These are phyloP conservation scores for Tetramorium alpestre DNA, from an alignment of 1,140 invertebrate species.

Conservation along the genomic window DNA sequence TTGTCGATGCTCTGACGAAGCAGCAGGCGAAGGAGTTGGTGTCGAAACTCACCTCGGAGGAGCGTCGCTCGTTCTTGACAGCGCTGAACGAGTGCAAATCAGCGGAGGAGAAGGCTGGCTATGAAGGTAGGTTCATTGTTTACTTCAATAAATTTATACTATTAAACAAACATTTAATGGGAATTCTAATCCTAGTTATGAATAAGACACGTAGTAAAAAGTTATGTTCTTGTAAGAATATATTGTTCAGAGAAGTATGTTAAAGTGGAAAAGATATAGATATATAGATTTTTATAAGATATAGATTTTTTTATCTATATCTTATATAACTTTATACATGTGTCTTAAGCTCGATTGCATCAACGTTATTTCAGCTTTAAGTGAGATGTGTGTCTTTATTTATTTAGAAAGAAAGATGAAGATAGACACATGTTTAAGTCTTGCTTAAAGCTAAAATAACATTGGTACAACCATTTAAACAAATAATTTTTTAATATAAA, in stretches of 20 bases:
- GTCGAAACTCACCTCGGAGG: slow-evolving; percentile 88
- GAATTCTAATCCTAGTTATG: slow-evolving; percentile 17
- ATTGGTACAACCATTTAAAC: too few species aligned
- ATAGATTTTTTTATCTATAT: too few species aligned
- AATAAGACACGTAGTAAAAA: background rate
- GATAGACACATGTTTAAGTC: too few species aligned
- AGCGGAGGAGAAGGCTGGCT: slow-evolving; percentile 89
- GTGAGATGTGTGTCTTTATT: too few species aligned
- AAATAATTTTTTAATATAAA: too few species aligned
- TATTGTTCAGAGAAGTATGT: background rate
- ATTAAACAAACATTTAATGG: background rate
- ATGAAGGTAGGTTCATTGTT: slow-evolving; percentile 88
- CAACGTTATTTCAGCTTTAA: too few species aligned
- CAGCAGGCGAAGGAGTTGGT: slow-evolving; percentile 90
- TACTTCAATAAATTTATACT: background rate
- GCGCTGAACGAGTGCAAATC: slow-evolving; percentile 91
- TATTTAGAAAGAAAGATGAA: too few species aligned
- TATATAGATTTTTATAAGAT: too few species aligned
- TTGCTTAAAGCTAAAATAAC: too few species aligned
- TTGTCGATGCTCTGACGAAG: slow-evolving; percentile 87
- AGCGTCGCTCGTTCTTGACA: slow-evolving; percentile 88
- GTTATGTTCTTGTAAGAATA: background rate
- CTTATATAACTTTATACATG: too few species aligned
- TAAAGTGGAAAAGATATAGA: too few species aligned
- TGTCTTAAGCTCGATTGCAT: too few species aligned